Evolutionary conservation across 2,113 vertebrate genomes (phyloP).

Genomic region (Cnemophilus loriae): DNA sequence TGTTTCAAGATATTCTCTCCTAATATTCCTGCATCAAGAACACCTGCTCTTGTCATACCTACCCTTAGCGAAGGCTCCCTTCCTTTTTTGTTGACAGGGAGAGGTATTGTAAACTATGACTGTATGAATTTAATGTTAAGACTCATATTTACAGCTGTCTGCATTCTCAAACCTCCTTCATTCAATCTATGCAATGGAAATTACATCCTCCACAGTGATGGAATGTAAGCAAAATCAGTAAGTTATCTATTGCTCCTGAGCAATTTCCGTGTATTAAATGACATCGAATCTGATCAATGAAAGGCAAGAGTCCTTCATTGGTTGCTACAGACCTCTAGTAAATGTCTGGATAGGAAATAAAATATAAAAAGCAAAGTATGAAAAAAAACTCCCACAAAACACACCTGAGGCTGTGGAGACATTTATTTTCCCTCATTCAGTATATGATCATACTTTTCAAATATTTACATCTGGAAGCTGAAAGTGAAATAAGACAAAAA

Average conservation of each 20-base stretch:
- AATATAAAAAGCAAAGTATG: too few relatives aligned
- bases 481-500: background rate
- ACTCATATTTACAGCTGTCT: background rate
- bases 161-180: background rate
- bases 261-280: background rate
- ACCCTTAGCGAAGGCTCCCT: background rate
- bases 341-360: background rate
- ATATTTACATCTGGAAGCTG: background rate
- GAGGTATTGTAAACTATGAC: background rate
- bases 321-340: background rate
- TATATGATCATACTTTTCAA: background rate
- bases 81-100: background rate
- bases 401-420: background rate
- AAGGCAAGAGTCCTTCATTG: background rate
- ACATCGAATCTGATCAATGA: background rate
- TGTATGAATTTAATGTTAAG: background rate
- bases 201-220: background rate
- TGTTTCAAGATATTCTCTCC: background rate
- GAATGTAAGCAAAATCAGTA: background rate
- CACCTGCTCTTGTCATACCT: background rate
- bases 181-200: background rate
- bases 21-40: background rate
- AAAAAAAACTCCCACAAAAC: background rate
- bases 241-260: background rate
- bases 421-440: background rate